Conservation (phyloP, 2,113 vertebrate genomes). For the Barnardius zonarius region DNA sequence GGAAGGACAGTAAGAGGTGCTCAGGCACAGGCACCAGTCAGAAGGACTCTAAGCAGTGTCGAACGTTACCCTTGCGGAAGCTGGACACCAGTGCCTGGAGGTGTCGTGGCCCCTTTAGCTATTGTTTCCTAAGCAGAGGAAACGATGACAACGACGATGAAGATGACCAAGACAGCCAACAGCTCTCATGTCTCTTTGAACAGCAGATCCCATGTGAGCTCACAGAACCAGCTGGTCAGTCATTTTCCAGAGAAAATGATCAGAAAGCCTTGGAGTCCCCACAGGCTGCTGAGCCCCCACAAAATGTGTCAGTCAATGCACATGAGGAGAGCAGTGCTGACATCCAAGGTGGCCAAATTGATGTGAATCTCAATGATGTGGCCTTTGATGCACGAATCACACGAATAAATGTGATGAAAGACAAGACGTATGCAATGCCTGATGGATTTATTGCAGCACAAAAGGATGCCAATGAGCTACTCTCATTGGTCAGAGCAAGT, state of each 20-base stretch:
- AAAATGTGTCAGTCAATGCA: slow-evolving; percentile 50
- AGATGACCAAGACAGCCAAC: slow-evolving; percentile 71
- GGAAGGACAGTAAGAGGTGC: slow-evolving; percentile 70
- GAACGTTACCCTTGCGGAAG: slow-evolving; percentile 78
- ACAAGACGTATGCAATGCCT: slow-evolving; percentile 85
- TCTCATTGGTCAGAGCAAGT: slow-evolving; percentile 82
- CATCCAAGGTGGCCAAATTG: slow-evolving; percentile 50
- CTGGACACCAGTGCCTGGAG: slow-evolving; percentile 79
- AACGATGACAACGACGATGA: slow-evolving; percentile 81
- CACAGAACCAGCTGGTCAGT: slow-evolving; percentile 3
- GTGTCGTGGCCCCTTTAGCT: slow-evolving; percentile 84
- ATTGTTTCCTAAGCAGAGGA: slow-evolving; percentile 84
- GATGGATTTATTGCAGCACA: slow-evolving; percentile 87
- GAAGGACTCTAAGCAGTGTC: slow-evolving; percentile 84
- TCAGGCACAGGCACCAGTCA: slow-evolving; percentile 69
- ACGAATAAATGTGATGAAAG: slow-evolving; percentile 84
- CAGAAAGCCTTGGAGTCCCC: slow-evolving; percentile 57
- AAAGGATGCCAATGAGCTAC: slow-evolving; percentile 91
- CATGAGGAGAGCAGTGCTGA: slow-evolving; percentile 69
- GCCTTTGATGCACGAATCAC: slow-evolving; percentile 81
- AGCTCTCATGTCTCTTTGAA: slow-evolving; percentile 64
- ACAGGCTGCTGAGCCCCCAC: not conserved
- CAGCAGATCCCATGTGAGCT: slow-evolving; percentile 29
- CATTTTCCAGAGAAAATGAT: slow-evolving; percentile 17
- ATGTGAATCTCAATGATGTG: slow-evolving; percentile 70